Conservation (phyloP, 2,797 vertebrate genomes). For the Tarsius wallacei region DNA sequence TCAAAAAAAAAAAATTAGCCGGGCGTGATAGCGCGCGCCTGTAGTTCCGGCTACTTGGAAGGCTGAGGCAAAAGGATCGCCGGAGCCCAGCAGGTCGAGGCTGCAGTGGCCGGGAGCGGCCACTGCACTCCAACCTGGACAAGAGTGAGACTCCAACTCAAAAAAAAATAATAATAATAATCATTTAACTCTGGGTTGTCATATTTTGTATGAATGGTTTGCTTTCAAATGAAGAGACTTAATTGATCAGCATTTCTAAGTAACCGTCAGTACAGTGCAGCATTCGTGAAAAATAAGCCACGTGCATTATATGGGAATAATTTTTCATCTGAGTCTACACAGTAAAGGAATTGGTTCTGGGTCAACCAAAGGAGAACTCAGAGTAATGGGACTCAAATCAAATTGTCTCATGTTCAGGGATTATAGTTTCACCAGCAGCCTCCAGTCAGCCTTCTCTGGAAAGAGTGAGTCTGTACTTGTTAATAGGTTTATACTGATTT, state of each 20-base stretch:
- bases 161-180: no score
- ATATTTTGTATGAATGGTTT: background rate
- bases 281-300: constrained; percentile 37
- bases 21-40: no score
- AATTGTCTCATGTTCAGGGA: background rate
- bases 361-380: background rate
- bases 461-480: background rate
- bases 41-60: no score
- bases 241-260: background rate
- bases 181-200: constrained; percentile 1
- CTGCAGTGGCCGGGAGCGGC: no score
- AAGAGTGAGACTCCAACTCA: no score
- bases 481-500: background rate
- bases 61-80: no score
- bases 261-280: background rate
- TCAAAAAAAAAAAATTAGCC: no score
- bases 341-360: background rate
- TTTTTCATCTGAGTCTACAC: background rate
- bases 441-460: background rate
- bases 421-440: background rate
- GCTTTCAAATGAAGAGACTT: constrained; percentile 33
- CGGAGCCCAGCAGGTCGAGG: no score
- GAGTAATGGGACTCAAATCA: background rate
- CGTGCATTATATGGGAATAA: background rate
- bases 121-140: no score